phyloP scores from a whole-genome alignment of 2,113 vertebrate genomes.

The Ramphastos sulfuratus region DNA sequence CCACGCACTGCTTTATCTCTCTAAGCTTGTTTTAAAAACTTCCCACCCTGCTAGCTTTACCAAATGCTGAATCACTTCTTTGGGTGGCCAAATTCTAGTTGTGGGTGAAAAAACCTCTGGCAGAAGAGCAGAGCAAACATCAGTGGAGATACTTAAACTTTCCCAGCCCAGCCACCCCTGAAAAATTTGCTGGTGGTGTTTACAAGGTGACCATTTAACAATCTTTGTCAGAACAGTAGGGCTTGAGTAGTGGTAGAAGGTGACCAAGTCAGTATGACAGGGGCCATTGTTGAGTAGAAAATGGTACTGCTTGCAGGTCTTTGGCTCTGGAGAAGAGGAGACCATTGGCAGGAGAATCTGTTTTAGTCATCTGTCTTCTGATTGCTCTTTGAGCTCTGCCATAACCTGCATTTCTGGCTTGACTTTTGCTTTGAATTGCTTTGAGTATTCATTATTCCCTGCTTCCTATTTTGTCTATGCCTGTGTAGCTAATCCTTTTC shows the following conservation, averaged over 20 bases:
- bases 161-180: accelerated
- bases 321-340: constrained; percentile 19
- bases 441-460: constrained; percentile 58
- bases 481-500: constrained; percentile 68
- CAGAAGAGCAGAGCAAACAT: neutral
- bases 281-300: neutral
- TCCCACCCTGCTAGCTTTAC: constrained; percentile 25
- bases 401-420: constrained; percentile 61
- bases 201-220: neutral
- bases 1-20: constrained; percentile 23
- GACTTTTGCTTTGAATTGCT: constrained; percentile 38
- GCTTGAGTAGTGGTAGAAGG: neutral
- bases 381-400: constrained; percentile 36
- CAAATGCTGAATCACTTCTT: constrained; percentile 41
- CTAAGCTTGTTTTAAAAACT: neutral
- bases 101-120: constrained; percentile 1
- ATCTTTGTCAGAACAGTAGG: neutral
- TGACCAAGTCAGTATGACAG: neutral
- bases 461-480: constrained; percentile 69
- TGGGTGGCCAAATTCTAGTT: constrained; percentile 10
- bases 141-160: neutral
- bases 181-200: neutral
- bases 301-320: neutral
- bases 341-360: neutral
- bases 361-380: constrained; percentile 17